Evolutionary conservation across 2,888 invertebrate species (phyloP).

Genomic region (Lasioglossum leucozonium): DNA sequence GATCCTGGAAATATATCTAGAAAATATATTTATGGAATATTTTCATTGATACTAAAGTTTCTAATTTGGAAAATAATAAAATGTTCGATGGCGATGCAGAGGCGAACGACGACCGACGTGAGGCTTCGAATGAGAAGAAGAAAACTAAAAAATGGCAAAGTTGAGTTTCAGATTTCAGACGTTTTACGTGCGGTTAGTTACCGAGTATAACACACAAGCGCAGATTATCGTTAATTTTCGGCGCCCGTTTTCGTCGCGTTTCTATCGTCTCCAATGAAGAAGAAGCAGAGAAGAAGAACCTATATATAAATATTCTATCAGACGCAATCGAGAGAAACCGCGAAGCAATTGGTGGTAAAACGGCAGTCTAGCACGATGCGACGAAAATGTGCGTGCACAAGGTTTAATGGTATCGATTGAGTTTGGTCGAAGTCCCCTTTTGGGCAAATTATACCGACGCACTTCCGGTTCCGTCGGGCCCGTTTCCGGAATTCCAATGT

Average conservation of each 20-base stretch:
- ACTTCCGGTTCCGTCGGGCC: conserved; percentile 79
- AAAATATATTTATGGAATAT: neutral
- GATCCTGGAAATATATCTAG: neutral
- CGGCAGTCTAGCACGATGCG: conserved; percentile 56
- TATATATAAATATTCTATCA: conserved; percentile 22
- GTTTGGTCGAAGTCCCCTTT: conserved; percentile 84
- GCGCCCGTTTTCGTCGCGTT: conserved; percentile 69
- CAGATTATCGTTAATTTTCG: conserved; percentile 81
- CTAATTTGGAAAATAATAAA: neutral
- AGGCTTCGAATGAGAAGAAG: conserved; percentile 37
- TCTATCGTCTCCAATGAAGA: conserved; percentile 44
- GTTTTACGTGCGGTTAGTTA: conserved; percentile 83
- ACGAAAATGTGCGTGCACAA: conserved; percentile 68
- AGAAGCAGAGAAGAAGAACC: conserved; percentile 16
- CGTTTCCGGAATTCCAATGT: conserved; percentile 30
- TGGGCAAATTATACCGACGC: conserved; percentile 84
- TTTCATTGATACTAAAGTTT: neutral
- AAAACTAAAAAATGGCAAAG: conserved; percentile 65
- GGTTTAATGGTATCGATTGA: conserved; percentile 83
- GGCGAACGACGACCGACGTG: conserved; percentile 52
- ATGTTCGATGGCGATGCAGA: neutral
- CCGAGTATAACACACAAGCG: conserved; percentile 81
- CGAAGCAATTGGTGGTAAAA: conserved; percentile 44
- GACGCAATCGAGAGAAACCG: conserved; percentile 32
- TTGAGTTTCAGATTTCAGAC: conserved; percentile 81